Percentiles rank a stretch among this genome's conserved stretches.
Evolutionary conservation across 2,113 vertebrate species (phyloP).

Genomic region (Anarrhichthys ocellatus): DNA sequence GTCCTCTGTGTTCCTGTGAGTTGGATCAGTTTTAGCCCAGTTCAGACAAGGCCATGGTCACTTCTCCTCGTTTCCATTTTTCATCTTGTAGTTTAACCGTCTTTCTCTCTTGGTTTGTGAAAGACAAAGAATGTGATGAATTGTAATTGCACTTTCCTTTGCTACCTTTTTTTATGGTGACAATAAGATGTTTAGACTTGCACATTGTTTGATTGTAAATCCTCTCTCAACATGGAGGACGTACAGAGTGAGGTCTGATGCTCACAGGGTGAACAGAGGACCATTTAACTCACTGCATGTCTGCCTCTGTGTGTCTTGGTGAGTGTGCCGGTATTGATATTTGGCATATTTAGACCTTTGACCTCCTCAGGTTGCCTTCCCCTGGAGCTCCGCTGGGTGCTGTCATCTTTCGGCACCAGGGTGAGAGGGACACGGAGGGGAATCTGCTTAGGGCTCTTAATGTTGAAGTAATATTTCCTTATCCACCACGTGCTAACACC

Average conservation of each 20-base stretch:
- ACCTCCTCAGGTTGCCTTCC: constrained; percentile 18
- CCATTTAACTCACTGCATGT: constrained; percentile 5
- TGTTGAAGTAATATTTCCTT: constrained; percentile 38
- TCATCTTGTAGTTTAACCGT: constrained; percentile 1
- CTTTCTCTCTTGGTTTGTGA: constrained; percentile 31
- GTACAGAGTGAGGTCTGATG: constrained; percentile 26
- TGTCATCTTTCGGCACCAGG: neutral
- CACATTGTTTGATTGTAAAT: constrained; percentile 52
- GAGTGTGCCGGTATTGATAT: constrained; percentile 1
- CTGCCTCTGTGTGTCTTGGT: neutral
- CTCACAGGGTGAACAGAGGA: neutral
- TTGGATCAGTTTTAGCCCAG: constrained; percentile 49
- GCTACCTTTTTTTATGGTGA: constrained; percentile 24
- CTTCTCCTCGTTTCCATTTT: neutral
- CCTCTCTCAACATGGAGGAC: constrained; percentile 18
- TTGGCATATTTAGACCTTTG: constrained; percentile 38
- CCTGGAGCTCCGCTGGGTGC: constrained; percentile 18
- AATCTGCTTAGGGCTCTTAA: constrained; percentile 28
- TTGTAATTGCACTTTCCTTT: constrained; percentile 9
- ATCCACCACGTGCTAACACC: constrained; percentile 31
- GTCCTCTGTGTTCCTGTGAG: constrained; percentile 72
- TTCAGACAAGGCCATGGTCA: constrained; percentile 70
- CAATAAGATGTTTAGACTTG: constrained; percentile 47
- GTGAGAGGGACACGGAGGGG: neutral
- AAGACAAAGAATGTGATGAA: constrained; percentile 30